Conservation (phyloP, 2,113 vertebrate species). For the Gavia stellata region DNA sequence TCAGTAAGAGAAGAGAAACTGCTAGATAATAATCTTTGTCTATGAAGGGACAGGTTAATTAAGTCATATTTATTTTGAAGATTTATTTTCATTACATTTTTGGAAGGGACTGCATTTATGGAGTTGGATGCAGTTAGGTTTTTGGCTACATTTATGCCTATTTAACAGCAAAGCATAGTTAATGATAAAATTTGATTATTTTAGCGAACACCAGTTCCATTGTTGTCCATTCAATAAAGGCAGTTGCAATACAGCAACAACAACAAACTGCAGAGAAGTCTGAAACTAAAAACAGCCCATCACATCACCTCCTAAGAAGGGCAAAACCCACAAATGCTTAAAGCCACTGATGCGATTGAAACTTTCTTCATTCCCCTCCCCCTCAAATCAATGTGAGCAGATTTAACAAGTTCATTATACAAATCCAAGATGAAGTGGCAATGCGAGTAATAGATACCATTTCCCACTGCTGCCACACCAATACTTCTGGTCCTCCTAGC, state of each 20-base stretch:
- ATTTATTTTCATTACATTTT: not conserved
- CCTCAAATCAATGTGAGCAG: fast-evolving
- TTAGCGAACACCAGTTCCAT: not conserved
- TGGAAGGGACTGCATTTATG: not conserved
- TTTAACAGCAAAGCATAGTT: not conserved
- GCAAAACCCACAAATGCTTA: not conserved
- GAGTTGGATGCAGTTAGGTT: not conserved
- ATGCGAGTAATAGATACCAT: fast-evolving
- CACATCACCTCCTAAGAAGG: not conserved
- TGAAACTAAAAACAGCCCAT: not conserved
- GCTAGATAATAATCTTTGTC: too few species aligned
- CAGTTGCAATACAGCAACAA: not conserved
- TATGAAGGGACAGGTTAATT: not conserved
- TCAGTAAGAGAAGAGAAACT: not conserved
- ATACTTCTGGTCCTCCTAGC: too few species aligned
- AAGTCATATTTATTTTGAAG: not conserved
- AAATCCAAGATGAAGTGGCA: not conserved
- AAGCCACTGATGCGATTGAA: not conserved
- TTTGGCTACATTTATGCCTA: not conserved
- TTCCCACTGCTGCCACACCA: fast-evolving
- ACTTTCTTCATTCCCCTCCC: not conserved
- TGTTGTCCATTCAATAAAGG: not conserved
- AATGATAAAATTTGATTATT: not conserved
- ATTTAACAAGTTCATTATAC: not conserved
- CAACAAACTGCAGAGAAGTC: not conserved